phyloP scores from a whole-genome alignment of 2,113 vertebrate species.

The Progne subis region DNA sequence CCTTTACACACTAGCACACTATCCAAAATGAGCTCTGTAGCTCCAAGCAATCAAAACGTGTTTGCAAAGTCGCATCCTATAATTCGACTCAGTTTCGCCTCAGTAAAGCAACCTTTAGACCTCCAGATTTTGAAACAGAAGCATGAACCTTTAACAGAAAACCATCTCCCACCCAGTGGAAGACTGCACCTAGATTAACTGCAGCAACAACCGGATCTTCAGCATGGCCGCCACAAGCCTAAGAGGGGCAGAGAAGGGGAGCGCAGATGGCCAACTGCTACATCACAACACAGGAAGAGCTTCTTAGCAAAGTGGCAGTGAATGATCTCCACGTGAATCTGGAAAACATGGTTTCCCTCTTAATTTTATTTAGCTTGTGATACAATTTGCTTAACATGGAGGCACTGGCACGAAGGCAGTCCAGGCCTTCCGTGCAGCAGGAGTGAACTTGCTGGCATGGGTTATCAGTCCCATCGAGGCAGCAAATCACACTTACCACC shows the following conservation, averaged over 20 bases:
- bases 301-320: fast-evolving
- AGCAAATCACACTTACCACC: background rate
- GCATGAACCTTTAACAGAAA: background rate
- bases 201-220: background rate
- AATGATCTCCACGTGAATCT: fast-evolving
- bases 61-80: fast-evolving
- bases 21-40: background rate
- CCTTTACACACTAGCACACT: background rate
- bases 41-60: background rate
- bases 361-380: background rate
- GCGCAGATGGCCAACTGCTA: background rate
- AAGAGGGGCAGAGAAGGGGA: background rate
- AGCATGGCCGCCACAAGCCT: fast-evolving
- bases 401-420: background rate
- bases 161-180: background rate
- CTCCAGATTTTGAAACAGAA: background rate
- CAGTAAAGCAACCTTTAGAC: background rate
- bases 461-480: background rate
- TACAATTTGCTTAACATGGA: background rate
- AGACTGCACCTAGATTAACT: background rate
- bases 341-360: background rate
- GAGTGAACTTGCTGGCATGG: background rate
- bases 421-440: background rate
- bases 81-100: background rate
- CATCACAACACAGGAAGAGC: background rate